Percentiles rank a stretch among this genome's conserved stretches.
Conservation (phyloP, 2,888 invertebrate species). For the Spisula subtruncata region DNA sequence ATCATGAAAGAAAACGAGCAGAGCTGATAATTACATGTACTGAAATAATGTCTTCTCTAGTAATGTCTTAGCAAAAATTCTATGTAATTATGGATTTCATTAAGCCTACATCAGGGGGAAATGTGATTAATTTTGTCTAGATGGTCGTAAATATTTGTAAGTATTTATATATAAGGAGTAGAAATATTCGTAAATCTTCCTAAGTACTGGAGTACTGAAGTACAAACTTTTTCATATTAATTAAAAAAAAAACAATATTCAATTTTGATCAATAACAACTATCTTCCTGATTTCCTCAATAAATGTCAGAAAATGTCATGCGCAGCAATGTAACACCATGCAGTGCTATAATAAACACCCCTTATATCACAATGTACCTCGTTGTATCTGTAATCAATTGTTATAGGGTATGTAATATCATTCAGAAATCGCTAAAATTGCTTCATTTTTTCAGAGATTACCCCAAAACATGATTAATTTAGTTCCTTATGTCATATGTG, state of each 20-base stretch:
- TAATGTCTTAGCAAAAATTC: constrained; percentile 1
- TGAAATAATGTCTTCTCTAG: neutral
- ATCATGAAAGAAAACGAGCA: neutral
- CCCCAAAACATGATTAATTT: neutral
- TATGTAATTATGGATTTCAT: neutral
- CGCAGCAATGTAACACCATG: too few relatives aligned
- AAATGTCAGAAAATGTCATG: too few relatives aligned
- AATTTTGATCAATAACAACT: too few relatives aligned
- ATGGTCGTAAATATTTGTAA: neutral
- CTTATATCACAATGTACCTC: too few relatives aligned
- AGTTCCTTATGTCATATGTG: neutral
- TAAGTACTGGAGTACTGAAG: too few relatives aligned
- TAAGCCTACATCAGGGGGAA: neutral
- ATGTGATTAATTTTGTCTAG: neutral
- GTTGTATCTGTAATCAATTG: too few relatives aligned
- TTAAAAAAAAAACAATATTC: too few relatives aligned
- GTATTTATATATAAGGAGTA: neutral
- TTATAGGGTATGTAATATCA: too few relatives aligned
- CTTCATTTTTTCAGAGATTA: neutral
- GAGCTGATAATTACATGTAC: neutral
- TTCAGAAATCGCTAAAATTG: too few relatives aligned
- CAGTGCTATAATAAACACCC: too few relatives aligned
- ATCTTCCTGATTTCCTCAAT: too few relatives aligned
- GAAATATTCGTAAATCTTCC: neutral
- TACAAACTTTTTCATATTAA: neutral